These are phyloP conservation scores for Oryctolagus cuniculus DNA, from an alignment of 2,113 vertebrate genomes.

Conservation along the genomic window DNA sequence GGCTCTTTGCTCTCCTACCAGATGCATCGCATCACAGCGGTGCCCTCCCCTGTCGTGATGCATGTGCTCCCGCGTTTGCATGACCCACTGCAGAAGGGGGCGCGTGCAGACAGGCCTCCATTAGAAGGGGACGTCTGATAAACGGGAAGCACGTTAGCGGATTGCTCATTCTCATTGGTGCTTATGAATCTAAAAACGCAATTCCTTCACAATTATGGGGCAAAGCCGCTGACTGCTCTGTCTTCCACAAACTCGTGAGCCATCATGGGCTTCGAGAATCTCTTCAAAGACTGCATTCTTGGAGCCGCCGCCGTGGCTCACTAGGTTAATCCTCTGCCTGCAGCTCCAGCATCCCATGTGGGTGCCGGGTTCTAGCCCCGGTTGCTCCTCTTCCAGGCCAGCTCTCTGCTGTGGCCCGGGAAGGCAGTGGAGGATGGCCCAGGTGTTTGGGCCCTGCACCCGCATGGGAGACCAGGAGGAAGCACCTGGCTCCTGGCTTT, in stretches of 20 bases:
- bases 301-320: no score
- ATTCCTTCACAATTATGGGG: not conserved
- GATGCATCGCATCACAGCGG: no score
- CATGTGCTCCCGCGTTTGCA: not conserved
- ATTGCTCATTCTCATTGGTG: not conserved
- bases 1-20: not conserved
- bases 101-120: not conserved
- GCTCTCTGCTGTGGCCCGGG: no score
- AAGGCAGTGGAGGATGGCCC: no score
- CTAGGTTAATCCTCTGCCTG: no score
- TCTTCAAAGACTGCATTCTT: not conserved
- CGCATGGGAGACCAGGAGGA: no score
- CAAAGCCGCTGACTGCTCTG: not conserved
- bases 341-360: no score
- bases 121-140: not conserved
- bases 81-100: not conserved
- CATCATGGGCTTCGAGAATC: not conserved
- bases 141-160: not conserved
- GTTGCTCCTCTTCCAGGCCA: no score
- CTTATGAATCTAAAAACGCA: slow-evolving; percentile 8
- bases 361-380: no score
- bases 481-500: no score
- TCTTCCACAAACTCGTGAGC: slow-evolving; percentile 28
- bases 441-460: no score
- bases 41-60: not conserved